Percentiles rank a stretch among this genome's conserved stretches.
These are phyloP conservation scores for Danio aesculapii DNA, from an alignment of 2,797 vertebrate genomes.

Conservation along the genomic window DNA sequence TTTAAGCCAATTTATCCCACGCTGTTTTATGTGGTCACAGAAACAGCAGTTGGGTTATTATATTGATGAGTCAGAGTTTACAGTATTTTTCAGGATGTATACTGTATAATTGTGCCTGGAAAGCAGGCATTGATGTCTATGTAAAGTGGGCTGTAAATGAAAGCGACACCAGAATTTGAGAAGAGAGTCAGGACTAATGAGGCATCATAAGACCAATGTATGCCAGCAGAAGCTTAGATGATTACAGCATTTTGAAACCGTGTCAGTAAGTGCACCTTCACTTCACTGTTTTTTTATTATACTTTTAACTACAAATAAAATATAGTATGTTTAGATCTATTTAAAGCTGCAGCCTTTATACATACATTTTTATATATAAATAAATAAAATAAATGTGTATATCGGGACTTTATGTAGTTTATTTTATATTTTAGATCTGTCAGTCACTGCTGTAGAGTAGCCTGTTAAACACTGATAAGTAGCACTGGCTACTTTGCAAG, in stretches of 20 bases:
- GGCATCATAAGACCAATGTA: conserved; percentile 3
- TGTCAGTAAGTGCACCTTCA: not conserved
- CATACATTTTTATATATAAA: too few species aligned
- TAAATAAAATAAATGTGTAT: too few species aligned
- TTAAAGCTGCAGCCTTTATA: too few species aligned
- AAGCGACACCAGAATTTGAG: conserved; percentile 10
- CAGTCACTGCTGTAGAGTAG: too few species aligned
- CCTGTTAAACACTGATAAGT: too few species aligned
- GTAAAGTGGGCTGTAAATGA: conserved; percentile 10
- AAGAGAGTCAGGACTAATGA: conserved; percentile 16
- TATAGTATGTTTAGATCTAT: not conserved
- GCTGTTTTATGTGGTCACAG: conserved; percentile 28
- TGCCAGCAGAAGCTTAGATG: not conserved
- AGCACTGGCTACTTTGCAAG: too few species aligned
- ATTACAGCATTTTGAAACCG: not conserved
- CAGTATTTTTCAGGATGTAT: conserved; percentile 2
- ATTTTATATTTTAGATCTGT: too few species aligned
- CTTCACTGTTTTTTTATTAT: not conserved
- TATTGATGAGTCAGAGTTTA: conserved; percentile 41
- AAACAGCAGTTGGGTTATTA: conserved; percentile 42
- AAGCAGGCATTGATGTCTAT: conserved; percentile 1
- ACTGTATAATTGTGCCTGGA: conserved; percentile 10
- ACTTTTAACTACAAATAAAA: conserved; percentile 7
- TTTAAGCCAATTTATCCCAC: conserved; percentile 49
- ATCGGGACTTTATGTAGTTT: too few species aligned